These are phyloP conservation scores for Harpagifer antarcticus DNA, from an alignment of 2,797 vertebrate species.

Conservation along the genomic window DNA sequence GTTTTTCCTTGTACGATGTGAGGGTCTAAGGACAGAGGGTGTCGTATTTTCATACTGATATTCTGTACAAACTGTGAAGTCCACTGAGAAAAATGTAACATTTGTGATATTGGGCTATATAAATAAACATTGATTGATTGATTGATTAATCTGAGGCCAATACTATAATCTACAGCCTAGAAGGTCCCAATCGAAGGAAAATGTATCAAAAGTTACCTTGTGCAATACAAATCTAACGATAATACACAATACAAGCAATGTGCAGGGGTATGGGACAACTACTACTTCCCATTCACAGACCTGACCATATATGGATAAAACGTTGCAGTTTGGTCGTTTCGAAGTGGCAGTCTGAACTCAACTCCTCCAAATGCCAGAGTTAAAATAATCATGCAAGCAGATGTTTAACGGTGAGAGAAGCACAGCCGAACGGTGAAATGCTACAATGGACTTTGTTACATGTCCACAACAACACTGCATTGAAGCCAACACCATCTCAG, in stretches of 20 bases:
- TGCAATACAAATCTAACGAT: neutral
- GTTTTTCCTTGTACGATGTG: too few relatives aligned
- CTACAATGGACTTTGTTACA: neutral
- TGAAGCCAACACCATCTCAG: too few relatives aligned
- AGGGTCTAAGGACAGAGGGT: too few relatives aligned
- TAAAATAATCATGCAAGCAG: conserved; percentile 19
- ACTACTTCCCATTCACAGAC: neutral
- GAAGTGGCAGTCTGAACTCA: conserved; percentile 7
- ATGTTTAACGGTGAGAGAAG: neutral
- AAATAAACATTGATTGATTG: too few relatives aligned
- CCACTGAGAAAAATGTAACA: too few relatives aligned
- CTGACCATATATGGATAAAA: conserved; percentile 36
- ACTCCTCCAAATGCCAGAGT: conserved; percentile 25
- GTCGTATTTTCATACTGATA: too few relatives aligned
- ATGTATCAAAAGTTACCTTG: neutral
- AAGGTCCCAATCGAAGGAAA: neutral
- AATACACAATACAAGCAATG: too few relatives aligned
- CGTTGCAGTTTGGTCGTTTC: conserved; percentile 11
- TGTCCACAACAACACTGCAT: neutral
- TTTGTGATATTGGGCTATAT: too few relatives aligned
- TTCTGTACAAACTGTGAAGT: too few relatives aligned
- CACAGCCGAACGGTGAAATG: neutral
- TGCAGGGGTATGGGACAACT: neutral
- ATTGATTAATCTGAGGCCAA: neutral
- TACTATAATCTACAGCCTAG: neutral